Conservation (phyloP, 2,888 invertebrate species). For the Steromphala cineraria region DNA sequence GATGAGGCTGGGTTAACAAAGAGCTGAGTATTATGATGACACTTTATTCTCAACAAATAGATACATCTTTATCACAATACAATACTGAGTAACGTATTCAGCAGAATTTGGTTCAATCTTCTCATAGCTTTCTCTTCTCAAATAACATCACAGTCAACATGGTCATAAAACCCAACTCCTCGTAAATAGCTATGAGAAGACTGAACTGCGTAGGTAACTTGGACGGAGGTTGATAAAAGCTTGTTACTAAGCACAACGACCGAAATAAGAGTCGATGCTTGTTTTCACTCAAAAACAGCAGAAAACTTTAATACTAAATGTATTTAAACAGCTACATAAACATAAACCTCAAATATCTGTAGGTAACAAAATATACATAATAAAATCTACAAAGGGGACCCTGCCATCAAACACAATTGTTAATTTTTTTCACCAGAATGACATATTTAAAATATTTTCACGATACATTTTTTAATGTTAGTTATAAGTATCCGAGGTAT, state of each 20-base stretch:
- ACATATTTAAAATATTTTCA: too few species aligned
- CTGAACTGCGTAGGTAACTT: neutral
- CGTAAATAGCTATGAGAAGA: neutral
- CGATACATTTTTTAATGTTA: too few species aligned
- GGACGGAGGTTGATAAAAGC: constrained; percentile 13
- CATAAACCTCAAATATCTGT: constrained; percentile 5
- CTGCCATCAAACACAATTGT: neutral
- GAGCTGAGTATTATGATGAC: neutral
- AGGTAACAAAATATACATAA: constrained; percentile 14
- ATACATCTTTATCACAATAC: constrained; percentile 18
- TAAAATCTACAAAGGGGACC: constrained; percentile 1
- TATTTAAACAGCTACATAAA: neutral
- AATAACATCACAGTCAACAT: neutral
- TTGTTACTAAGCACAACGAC: constrained; percentile 4
- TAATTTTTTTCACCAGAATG: too few species aligned
- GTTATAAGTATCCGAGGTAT: too few species aligned
- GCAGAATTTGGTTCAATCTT: constrained; percentile 10
- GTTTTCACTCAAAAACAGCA: constrained; percentile 12
- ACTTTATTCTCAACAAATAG: constrained; percentile 20
- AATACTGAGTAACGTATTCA: neutral
- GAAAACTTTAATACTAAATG: neutral
- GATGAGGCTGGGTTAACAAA: too few species aligned
- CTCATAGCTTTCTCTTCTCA: neutral
- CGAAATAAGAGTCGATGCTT: neutral
- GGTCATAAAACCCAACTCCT: neutral